Conservation (phyloP, 2,888 invertebrate species). For the Ypsolopha scabrella region DNA sequence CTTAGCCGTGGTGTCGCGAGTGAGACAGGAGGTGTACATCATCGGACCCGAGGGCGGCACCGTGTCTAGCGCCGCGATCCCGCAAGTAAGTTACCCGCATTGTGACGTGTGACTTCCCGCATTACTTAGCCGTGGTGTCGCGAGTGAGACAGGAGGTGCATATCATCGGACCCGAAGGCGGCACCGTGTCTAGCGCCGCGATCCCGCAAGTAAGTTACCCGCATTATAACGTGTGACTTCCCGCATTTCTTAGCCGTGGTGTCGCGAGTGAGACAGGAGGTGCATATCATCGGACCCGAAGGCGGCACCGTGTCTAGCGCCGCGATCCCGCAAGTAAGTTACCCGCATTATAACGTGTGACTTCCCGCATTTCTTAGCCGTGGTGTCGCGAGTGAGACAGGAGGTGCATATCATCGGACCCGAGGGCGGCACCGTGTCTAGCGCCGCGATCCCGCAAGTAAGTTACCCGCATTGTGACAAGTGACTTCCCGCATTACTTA, state of each 20-base stretch:
- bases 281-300: slow-evolving; percentile 96
- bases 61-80: slow-evolving; percentile 85
- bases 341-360: slow-evolving; percentile 95
- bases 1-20: slow-evolving; percentile 94
- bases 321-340: slow-evolving; percentile 84
- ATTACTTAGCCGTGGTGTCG: slow-evolving; percentile 97
- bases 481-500: slow-evolving; percentile 98
- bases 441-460: slow-evolving; percentile 89
- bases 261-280: slow-evolving; percentile 95
- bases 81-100: slow-evolving; percentile 94
- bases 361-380: slow-evolving; percentile 98
- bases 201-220: slow-evolving; percentile 86
- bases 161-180: slow-evolving; percentile 97
- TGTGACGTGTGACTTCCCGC: slow-evolving; percentile 96
- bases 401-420: slow-evolving; percentile 97
- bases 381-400: slow-evolving; percentile 94
- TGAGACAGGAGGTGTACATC: slow-evolving; percentile 96
- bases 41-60: slow-evolving; percentile 98
- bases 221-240: slow-evolving; percentile 96
- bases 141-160: slow-evolving; percentile 97
- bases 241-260: slow-evolving; percentile 98
- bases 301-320: slow-evolving; percentile 97
- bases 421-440: slow-evolving; percentile 97
- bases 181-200: slow-evolving; percentile 93
- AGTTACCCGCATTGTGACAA: not conserved